Evolutionary conservation across 2,888 invertebrate genomes (phyloP), one percentile per base, ranked within the genome.

Genomic region (Mythimna albipuncta): DNA sequence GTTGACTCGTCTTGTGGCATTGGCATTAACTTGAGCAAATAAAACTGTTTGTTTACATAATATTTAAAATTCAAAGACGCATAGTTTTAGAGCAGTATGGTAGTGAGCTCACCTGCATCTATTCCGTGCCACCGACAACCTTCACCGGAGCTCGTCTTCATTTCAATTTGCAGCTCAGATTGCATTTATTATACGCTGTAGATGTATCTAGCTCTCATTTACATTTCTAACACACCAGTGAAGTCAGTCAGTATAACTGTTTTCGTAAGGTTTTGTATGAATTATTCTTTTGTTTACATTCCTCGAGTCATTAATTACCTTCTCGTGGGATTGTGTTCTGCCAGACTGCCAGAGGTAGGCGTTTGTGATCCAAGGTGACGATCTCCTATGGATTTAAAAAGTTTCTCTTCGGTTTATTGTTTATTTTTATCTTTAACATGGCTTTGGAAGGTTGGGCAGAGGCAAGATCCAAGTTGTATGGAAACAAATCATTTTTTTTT

Each of bases 1-100:
- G 47, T 16, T 47, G 50, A n/a, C 55, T 55, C 13, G 26, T 57
- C 26, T 72, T 69, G 38, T 41, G 72, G 26, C 72, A 71, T 6
- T 70, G 47, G 38, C 38, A 41, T 72, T 50, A 50, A 26, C 72
- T 38, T 2, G 19, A 68, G 5, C 41, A 13, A 41, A 70, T 16
- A 11, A n/a, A 72, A 73, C 10, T 6, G 7, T 19, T 19, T 21
- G 11, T 58, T 50, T 10, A 41, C 6, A 41, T 71, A 6, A 41
- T 71, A 6, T 47, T 62, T 16, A 47, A 32, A 7, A 21, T 32
- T 58, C 50, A 72, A 58, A 58, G 38, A 10, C 50, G 50, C 9
- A 9, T 21, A 19, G 13, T 59, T 54, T 21, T 11, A 19, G 10
- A 44, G 65, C 58, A 54, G 21, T 21, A 19, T 19, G 19, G 21